phyloP scores from a whole-genome alignment of 1,140 invertebrate genomes.

The Bombus affinis region DNA sequence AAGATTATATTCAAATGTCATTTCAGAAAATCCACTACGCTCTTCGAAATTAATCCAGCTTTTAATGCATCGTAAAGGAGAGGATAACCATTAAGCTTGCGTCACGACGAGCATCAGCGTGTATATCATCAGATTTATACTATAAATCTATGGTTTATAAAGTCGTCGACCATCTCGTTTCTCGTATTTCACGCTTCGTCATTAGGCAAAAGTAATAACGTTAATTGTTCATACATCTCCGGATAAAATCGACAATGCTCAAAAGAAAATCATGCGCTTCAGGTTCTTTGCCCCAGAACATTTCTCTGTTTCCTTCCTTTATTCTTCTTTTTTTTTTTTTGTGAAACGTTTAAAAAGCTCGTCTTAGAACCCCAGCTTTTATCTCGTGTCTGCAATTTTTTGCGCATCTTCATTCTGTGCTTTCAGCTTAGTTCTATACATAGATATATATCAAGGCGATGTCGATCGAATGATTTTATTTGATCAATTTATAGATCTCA shows the following conservation, averaged over 20 bases:
- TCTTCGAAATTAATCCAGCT: slow-evolving; percentile 32
- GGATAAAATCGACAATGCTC: slow-evolving; percentile 3
- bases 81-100: slow-evolving; percentile 22
- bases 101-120: slow-evolving; percentile 2
- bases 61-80: slow-evolving; percentile 28
- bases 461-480: slow-evolving; percentile 32
- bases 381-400: not conserved
- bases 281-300: slow-evolving; percentile 1
- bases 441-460: not conserved
- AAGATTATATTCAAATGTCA: not conserved
- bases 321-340: not conserved
- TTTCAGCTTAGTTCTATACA: not conserved
- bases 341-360: not conserved
- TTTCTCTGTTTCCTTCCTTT: not conserved
- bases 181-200: not conserved
- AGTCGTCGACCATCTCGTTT: not conserved
- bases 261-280: slow-evolving; percentile 30
- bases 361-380: not conserved
- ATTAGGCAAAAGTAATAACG: slow-evolving; percentile 29
- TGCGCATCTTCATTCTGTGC: too few species aligned
- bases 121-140: too few species aligned
- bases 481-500: slow-evolving; percentile 30
- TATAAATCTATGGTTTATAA: not conserved
- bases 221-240: slow-evolving; percentile 26
- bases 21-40: slow-evolving; percentile 28